Evolutionary conservation across 2,888 invertebrate genomes (phyloP), one percentile per base, ranked within the genome.

Genomic region (Reticulitermes lucifugus): DNA sequence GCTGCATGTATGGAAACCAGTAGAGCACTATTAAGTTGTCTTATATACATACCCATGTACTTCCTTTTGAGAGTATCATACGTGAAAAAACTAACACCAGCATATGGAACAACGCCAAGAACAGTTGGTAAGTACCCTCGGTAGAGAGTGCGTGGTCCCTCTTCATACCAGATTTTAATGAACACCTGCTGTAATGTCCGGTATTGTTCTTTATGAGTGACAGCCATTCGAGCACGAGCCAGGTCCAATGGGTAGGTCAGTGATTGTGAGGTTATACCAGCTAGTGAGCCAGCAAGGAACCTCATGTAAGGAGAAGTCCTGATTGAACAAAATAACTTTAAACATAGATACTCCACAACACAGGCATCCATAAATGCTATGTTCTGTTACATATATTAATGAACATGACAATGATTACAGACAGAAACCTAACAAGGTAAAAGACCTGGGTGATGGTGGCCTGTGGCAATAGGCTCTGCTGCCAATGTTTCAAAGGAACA

Each of bases 161-260:
- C 98, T 73, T 94, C 93, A 25, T 92, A 89, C 90, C 95, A 95
- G 82, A 98, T 96, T 89, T 94, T 94, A 10, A 90, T 89, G 90
- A 96, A 95, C 46, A 96, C 94, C 87, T 95, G 92, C 87, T 92
- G 89, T 84, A 94, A 89, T 7, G 93, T 93, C 86, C 91, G 91
- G 90, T 95, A 98, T 90, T 96, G 95, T 85, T 93, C 92, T 89
- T 95, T 96, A 87, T 94, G 94, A 7, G 98, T 98, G 43, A 99
- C 98, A 22, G 99, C 99, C 97, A 99, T 98, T 88, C 99, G 93
- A 29, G 99, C 99, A 88, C 99, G 93, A 41, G 98, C 99, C 90
- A 99, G 92, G 92, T 99, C 99, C 88, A 99, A 92, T 0, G 99
- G 99, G 92, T 99, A 99, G 0, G 99, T 99, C 84, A 96, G 91